These are phyloP conservation scores for Oryzias curvinotus DNA, from an alignment of 2,113 vertebrate genomes.

Conservation along the genomic window DNA sequence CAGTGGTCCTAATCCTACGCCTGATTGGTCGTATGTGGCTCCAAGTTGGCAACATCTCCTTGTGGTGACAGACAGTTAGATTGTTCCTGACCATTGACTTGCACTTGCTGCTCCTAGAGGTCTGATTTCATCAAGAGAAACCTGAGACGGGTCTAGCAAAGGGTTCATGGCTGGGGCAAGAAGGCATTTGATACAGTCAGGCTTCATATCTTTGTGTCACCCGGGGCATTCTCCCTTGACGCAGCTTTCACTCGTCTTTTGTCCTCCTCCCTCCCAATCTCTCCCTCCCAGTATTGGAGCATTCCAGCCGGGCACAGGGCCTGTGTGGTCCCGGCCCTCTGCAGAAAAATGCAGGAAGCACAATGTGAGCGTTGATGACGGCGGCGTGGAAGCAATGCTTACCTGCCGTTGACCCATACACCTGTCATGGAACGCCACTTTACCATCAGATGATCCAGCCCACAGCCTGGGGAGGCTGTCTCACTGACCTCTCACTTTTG, in stretches of 20 bases:
- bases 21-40: slow-evolving; percentile 28
- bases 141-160: slow-evolving; percentile 66
- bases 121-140: slow-evolving; percentile 79
- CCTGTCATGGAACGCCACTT: slow-evolving; percentile 60
- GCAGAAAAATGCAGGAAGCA: slow-evolving; percentile 69
- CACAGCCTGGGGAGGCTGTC: slow-evolving; percentile 51
- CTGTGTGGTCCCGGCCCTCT: slow-evolving; percentile 69
- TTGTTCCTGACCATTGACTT: slow-evolving; percentile 80
- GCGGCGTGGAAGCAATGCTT: slow-evolving; percentile 63
- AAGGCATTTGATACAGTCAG: slow-evolving; percentile 64
- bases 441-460: slow-evolving; percentile 50
- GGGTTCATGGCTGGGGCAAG: slow-evolving; percentile 76
- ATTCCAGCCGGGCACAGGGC: slow-evolving; percentile 71
- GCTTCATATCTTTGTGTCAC: slow-evolving; percentile 73
- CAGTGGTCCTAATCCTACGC: too few species aligned
- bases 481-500: slow-evolving; percentile 47
- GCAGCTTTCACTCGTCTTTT: slow-evolving; percentile 57
- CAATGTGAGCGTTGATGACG: slow-evolving; percentile 74
- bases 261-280: slow-evolving; percentile 2
- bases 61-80: slow-evolving; percentile 76
- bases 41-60: slow-evolving; percentile 56
- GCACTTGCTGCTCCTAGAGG: slow-evolving; percentile 69
- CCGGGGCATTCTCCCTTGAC: slow-evolving; percentile 70
- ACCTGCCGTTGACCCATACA: slow-evolving; percentile 65
- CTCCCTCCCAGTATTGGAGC: slow-evolving; percentile 50